Conservation (phyloP, 2,113 vertebrate species). For the Todiramphus saurophagus region DNA sequence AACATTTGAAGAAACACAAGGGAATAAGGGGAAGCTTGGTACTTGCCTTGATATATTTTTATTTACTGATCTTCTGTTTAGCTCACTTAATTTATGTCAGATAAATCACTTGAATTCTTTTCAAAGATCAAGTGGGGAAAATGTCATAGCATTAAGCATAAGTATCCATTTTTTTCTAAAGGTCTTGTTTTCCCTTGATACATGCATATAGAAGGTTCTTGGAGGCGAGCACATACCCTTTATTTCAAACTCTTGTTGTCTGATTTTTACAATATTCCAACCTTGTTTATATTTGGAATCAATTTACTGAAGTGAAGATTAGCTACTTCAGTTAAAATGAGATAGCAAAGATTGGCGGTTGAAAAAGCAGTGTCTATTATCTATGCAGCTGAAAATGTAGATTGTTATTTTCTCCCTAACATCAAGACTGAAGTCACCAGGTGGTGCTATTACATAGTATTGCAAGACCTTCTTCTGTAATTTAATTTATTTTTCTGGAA, state of each 20-base stretch:
- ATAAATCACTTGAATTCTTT: slow-evolving; percentile 56
- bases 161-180: slow-evolving; percentile 35
- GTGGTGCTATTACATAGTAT: slow-evolving; percentile 52
- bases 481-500: neutral
- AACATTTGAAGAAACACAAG: neutral
- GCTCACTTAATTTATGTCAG: slow-evolving; percentile 54
- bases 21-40: neutral
- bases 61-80: slow-evolving; percentile 58
- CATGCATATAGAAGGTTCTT: neutral
- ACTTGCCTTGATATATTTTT: slow-evolving; percentile 37
- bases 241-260: neutral
- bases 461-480: neutral
- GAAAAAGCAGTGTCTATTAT: neutral
- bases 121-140: slow-evolving; percentile 52
- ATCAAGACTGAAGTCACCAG: slow-evolving; percentile 17
- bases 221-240: neutral
- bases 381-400: neutral
- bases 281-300: neutral
- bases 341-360: neutral
- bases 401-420: neutral
- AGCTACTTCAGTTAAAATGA: neutral
- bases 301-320: neutral
- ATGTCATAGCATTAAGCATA: slow-evolving; percentile 52
- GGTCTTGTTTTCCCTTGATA: slow-evolving; percentile 19
- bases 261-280: neutral